Conservation (phyloP, 2,888 invertebrate species). For the Cryptus viduatorius region DNA sequence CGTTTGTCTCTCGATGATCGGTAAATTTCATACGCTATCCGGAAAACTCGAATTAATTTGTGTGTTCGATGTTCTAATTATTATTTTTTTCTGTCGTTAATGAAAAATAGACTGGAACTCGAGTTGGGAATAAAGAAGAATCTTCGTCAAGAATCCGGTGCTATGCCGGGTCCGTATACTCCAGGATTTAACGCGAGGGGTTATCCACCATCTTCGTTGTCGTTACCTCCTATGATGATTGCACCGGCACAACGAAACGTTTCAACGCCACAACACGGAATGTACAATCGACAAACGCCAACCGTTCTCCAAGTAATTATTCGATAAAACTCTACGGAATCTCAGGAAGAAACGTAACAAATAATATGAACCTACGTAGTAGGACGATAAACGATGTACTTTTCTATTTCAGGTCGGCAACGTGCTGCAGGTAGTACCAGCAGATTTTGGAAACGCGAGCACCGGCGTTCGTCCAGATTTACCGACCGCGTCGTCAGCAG, state of each 20-base stretch:
- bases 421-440: slow-evolving; percentile 87
- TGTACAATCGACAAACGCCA: slow-evolving; percentile 79
- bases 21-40: slow-evolving; percentile 65
- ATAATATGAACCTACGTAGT: background rate
- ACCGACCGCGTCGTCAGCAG: slow-evolving; percentile 57
- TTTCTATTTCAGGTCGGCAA: slow-evolving; percentile 86
- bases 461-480: slow-evolving; percentile 45
- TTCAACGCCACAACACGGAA: slow-evolving; percentile 74
- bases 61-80: slow-evolving; percentile 14
- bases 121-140: slow-evolving; percentile 87
- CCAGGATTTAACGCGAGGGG: slow-evolving; percentile 73
- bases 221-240: slow-evolving; percentile 43
- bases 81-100: slow-evolving; percentile 30
- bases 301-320: slow-evolving; percentile 80
- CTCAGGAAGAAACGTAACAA: background rate
- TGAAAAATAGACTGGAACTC: slow-evolving; percentile 84
- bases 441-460: slow-evolving; percentile 68
- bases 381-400: background rate
- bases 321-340: background rate
- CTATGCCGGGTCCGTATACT: slow-evolving; percentile 63
- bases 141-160: slow-evolving; percentile 70
- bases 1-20: slow-evolving; percentile 88
- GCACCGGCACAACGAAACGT: slow-evolving; percentile 60
- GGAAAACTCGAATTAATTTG: too few relatives aligned
- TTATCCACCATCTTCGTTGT: slow-evolving; percentile 74